Percentiles rank a stretch among this genome's conserved stretches.
These are phyloP conservation scores for Cosmopolites sordidus DNA, from an alignment of 2,888 invertebrate genomes.

Conservation along the genomic window DNA sequence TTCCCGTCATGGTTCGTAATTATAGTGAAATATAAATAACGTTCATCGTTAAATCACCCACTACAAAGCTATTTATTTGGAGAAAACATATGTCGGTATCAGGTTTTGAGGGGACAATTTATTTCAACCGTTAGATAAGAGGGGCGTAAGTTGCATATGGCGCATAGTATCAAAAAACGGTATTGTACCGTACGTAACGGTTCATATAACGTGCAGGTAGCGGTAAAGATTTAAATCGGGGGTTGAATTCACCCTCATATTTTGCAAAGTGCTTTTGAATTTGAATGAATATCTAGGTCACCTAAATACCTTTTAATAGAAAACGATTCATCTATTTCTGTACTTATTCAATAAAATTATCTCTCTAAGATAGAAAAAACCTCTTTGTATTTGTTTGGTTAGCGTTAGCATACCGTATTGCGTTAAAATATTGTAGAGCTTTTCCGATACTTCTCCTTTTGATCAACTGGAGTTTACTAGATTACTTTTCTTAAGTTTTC, in stretches of 20 bases:
- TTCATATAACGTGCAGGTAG: slow-evolving; percentile 25
- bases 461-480: too few species aligned
- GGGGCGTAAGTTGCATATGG: slow-evolving; percentile 15
- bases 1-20: too few species aligned
- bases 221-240: slow-evolving; percentile 22
- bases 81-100: slow-evolving; percentile 7
- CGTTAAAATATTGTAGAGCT: too few species aligned
- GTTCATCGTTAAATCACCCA: too few species aligned
- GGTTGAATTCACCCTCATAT: slow-evolving; percentile 21
- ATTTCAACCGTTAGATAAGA: slow-evolving; percentile 20
- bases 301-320: neutral
- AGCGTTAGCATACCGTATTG: too few species aligned
- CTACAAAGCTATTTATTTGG: neutral
- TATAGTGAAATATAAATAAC: too few species aligned
- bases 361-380: too few species aligned
- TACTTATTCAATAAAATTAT: too few species aligned
- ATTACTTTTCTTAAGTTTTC: too few species aligned
- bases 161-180: slow-evolving; percentile 2
- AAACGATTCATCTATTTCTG: too few species aligned
- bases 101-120: slow-evolving; percentile 7
- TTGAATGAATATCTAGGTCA: slow-evolving; percentile 16
- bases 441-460: too few species aligned
- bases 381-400: too few species aligned
- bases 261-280: slow-evolving; percentile 19
- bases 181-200: slow-evolving; percentile 12